A percentile compares a stretch with the other conserved stretches of the same genome.
Evolutionary conservation across 2,113 vertebrate species (phyloP).

Genomic region (Mohoua ochrocephala): DNA sequence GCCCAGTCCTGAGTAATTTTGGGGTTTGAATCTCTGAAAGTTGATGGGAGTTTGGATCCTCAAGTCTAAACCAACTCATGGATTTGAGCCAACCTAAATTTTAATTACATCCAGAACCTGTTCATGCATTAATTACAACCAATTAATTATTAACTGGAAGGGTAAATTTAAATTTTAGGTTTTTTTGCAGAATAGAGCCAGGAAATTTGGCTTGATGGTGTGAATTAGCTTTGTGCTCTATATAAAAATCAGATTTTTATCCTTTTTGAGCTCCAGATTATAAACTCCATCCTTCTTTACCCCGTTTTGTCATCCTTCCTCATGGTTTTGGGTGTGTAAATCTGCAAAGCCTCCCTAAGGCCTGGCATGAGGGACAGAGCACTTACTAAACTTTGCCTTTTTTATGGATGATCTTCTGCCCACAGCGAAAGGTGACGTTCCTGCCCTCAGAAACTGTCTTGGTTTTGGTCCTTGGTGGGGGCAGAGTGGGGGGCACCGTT

Average conservation of each 20-base stretch:
- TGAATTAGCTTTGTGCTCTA: background rate
- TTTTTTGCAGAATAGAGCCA: background rate
- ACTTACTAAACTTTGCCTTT: slow-evolving; percentile 96
- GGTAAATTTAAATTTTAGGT: background rate
- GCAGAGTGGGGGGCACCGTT: slow-evolving; percentile 78
- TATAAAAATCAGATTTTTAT: background rate
- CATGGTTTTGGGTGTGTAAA: fast-evolving
- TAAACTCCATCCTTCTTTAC: background rate
- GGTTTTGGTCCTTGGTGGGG: slow-evolving; percentile 87
- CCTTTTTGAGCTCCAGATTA: background rate
- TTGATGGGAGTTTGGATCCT: background rate
- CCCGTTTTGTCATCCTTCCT: background rate
- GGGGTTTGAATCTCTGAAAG: background rate
- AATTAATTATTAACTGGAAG: background rate
- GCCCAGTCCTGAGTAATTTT: background rate
- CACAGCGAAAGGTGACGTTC: slow-evolving; percentile 91
- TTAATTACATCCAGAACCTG: background rate
- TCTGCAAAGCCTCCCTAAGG: background rate
- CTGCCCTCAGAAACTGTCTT: slow-evolving; percentile 88
- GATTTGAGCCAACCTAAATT: background rate
- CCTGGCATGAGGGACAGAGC: background rate
- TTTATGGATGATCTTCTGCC: slow-evolving; percentile 91
- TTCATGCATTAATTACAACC: background rate
- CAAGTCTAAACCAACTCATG: background rate
- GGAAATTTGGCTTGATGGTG: background rate